Evolutionary conservation across 2,113 vertebrate genomes (phyloP).

Genomic region (Hemicordylus capensis): DNA sequence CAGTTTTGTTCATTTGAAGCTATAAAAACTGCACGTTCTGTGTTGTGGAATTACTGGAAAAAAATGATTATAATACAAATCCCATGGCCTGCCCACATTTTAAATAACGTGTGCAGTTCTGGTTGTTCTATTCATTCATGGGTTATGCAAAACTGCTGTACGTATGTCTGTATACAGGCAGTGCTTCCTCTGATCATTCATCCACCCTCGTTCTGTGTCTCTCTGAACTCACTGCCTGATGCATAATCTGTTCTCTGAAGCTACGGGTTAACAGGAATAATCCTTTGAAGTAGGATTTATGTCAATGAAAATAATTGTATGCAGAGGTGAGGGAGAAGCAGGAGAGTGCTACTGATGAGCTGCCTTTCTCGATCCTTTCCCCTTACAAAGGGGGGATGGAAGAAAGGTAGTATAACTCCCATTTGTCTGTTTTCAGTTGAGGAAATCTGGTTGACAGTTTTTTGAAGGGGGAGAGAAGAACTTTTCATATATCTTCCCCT

Average conservation of each 20-base stretch:
- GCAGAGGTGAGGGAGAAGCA: background rate
- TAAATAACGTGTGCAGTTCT: background rate
- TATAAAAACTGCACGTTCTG: background rate
- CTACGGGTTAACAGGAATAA: background rate
- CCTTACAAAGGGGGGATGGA: background rate
- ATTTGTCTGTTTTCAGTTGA: background rate
- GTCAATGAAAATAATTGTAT: conserved; percentile 10
- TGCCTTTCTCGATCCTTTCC: background rate
- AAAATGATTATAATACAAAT: background rate
- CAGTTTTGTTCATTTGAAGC: background rate
- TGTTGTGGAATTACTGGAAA: background rate
- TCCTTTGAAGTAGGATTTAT: conserved; percentile 25
- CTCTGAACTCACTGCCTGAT: conserved; percentile 5
- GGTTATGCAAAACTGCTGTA: background rate
- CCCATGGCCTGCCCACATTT: background rate
- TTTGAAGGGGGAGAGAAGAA: background rate
- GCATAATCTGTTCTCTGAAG: background rate
- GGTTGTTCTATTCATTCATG: background rate
- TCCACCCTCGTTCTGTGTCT: background rate
- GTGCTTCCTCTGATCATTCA: background rate
- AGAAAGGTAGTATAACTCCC: background rate
- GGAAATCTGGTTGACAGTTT: background rate
- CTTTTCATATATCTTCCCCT: background rate
- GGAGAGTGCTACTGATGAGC: background rate
- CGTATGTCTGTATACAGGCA: background rate